These are phyloP conservation scores for Andrena camellia DNA, from an alignment of 2,888 invertebrate species.

Conservation along the genomic window DNA sequence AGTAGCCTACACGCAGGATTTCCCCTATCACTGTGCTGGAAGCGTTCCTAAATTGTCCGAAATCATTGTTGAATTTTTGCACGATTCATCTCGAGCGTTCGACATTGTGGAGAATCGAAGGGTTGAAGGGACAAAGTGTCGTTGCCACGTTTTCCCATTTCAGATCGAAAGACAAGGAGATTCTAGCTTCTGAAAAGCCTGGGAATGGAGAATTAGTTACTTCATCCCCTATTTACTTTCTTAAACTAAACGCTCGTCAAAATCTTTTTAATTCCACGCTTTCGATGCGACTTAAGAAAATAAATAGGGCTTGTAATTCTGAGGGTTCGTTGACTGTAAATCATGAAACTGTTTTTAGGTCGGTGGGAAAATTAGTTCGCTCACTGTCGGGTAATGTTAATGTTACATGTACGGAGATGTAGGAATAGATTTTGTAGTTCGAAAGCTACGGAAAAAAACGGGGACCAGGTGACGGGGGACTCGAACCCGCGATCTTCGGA, in stretches of 20 bases:
- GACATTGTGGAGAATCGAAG: constrained; percentile 52
- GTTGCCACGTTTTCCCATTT: constrained; percentile 9
- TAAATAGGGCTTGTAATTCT: neutral
- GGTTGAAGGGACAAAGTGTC: constrained; percentile 45
- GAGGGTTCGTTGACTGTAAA: neutral
- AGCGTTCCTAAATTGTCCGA: constrained; percentile 19
- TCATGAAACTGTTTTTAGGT: neutral
- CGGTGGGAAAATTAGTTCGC: too few relatives aligned
- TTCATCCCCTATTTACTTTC: neutral
- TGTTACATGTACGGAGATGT: too few relatives aligned
- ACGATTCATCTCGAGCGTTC: constrained; percentile 65
- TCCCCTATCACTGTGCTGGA: neutral
- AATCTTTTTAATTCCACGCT: neutral
- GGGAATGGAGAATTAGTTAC: neutral
- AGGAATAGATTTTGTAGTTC: too few relatives aligned
- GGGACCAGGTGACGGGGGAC: too few relatives aligned
- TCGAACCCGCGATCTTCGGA: too few relatives aligned
- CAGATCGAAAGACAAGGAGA: neutral
- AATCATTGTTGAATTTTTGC: constrained; percentile 15
- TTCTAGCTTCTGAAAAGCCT: neutral
- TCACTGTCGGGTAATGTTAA: too few relatives aligned
- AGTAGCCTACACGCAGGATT: too few relatives aligned
- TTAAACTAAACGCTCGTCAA: constrained; percentile 1
- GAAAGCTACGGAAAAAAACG: too few relatives aligned
- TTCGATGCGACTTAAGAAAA: neutral